Evolutionary conservation across 2,888 invertebrate genomes (phyloP).

Genomic region (Entomobrya multifasciata): DNA sequence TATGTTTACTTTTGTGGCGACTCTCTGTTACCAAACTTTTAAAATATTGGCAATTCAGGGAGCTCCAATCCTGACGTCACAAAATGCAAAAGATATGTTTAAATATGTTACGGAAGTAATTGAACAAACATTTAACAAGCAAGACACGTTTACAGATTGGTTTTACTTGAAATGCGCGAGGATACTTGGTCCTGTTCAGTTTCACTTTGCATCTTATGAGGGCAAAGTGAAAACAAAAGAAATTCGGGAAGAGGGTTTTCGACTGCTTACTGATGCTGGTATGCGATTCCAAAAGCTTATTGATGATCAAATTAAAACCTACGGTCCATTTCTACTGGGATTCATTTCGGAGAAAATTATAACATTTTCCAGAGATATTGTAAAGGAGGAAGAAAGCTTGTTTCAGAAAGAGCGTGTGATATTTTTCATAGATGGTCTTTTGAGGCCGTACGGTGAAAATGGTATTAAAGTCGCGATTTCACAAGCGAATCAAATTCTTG

Average conservation of each 20-base stretch:
- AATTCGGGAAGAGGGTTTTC: slow-evolving; percentile 57
- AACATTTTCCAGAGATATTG: slow-evolving; percentile 48
- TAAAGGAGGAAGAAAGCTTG: slow-evolving; percentile 29
- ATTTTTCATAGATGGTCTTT: slow-evolving; percentile 63
- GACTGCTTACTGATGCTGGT: slow-evolving; percentile 55
- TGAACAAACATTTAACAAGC: slow-evolving; percentile 53
- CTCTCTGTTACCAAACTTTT: slow-evolving; percentile 53
- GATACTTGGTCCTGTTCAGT: slow-evolving; percentile 53
- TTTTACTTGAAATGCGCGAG: slow-evolving; percentile 58
- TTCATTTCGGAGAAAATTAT: slow-evolving; percentile 53
- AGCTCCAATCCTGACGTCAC: not conserved
- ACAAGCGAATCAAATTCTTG: slow-evolving; percentile 64
- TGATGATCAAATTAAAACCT: slow-evolving; percentile 64
- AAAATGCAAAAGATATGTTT: slow-evolving; percentile 50
- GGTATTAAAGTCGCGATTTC: slow-evolving; percentile 52
- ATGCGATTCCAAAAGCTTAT: slow-evolving; percentile 64
- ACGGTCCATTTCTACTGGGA: slow-evolving; percentile 62
- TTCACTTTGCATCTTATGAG: slow-evolving; percentile 45
- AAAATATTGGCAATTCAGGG: slow-evolving; percentile 56
- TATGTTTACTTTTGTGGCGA: slow-evolving; percentile 45
- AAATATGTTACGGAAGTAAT: slow-evolving; percentile 49
- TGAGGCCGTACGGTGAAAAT: slow-evolving; percentile 58
- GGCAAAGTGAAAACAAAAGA: slow-evolving; percentile 63
- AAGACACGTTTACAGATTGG: slow-evolving; percentile 62
- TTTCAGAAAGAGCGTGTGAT: slow-evolving; percentile 58